These are phyloP conservation scores for Phrixothrix hirtus DNA, from an alignment of 2,888 invertebrate genomes.

Conservation along the genomic window DNA sequence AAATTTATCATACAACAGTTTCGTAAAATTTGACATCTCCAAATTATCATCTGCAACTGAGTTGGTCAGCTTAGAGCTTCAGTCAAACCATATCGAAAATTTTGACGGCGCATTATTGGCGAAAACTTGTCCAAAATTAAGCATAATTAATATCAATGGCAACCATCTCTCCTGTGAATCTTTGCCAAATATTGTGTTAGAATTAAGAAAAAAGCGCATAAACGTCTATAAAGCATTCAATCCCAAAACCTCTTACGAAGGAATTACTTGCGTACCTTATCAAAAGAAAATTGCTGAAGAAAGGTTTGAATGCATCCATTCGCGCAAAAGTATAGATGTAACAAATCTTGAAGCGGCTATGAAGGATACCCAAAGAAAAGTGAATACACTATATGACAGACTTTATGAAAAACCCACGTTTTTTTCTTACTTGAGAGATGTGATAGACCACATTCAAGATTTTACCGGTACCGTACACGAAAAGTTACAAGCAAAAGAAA, in stretches of 20 bases:
- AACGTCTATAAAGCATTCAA: background rate
- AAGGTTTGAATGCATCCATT: background rate
- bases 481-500: background rate
- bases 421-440: no score
- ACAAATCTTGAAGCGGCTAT: background rate
- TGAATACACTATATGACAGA: no score
- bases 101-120: constrained; percentile 1
- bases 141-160: background rate
- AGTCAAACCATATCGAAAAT: constrained; percentile 8
- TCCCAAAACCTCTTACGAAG: background rate
- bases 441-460: background rate
- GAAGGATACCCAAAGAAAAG: background rate
- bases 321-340: background rate
- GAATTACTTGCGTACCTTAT: background rate
- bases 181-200: background rate
- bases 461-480: background rate
- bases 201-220: background rate
- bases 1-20: constrained; percentile 9
- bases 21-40: background rate
- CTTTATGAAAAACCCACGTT: no score
- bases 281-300: background rate
- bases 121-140: background rate
- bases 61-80: constrained; percentile 2
- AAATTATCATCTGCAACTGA: background rate
- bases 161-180: background rate